phyloP scores from a whole-genome alignment of 1,140 invertebrate species.

The Hylaeus volcanicus region DNA sequence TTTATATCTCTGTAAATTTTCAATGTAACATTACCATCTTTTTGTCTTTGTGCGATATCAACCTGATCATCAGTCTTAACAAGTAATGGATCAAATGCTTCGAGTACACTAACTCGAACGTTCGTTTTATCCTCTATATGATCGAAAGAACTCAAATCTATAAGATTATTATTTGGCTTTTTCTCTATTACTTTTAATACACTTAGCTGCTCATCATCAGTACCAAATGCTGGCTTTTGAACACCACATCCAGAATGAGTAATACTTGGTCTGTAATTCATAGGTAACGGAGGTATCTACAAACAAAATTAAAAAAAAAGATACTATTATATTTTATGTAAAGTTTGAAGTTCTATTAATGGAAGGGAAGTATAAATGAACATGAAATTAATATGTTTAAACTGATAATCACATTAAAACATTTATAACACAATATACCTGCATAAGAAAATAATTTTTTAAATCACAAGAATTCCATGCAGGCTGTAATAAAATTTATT shows the following conservation, averaged over 20 bases:
- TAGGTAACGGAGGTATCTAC: conserved; percentile 79
- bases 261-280: conserved; percentile 75
- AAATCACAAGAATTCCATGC: conserved; percentile 76
- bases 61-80: conserved; percentile 78
- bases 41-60: conserved; percentile 59
- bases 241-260: conserved; percentile 57
- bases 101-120: conserved; percentile 89
- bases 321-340: not conserved
- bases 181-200: conserved; percentile 80
- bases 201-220: conserved; percentile 74
- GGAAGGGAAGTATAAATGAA: not conserved
- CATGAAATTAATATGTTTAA: conserved; percentile 1
- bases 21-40: conserved; percentile 64
- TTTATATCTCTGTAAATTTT: not conserved
- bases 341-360: not conserved
- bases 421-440: conserved; percentile 67
- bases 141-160: conserved; percentile 80
- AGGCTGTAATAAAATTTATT: conserved; percentile 70
- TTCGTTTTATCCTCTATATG: conserved; percentile 81
- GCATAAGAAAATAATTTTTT: conserved; percentile 74
- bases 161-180: conserved; percentile 82
- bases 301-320: conserved; percentile 37
- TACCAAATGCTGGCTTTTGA: conserved; percentile 39
- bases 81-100: conserved; percentile 91
- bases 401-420: not conserved